These are phyloP conservation scores for Callosobruchus maculatus DNA, from an alignment of 2,888 invertebrate genomes.

Conservation along the genomic window DNA sequence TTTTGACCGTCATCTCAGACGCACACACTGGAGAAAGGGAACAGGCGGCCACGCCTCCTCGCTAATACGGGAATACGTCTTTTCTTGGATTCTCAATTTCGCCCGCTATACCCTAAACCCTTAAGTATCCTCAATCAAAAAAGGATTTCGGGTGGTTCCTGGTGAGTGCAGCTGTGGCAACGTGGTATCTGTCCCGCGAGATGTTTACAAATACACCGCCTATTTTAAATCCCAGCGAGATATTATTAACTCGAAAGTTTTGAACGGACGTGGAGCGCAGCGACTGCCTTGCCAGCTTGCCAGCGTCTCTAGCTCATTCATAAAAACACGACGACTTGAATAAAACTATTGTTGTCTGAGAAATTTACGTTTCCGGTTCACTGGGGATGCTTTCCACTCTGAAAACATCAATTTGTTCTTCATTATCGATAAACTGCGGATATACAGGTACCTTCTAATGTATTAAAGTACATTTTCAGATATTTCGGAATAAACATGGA, in stretches of 20 bases:
- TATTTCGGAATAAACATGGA: too few species aligned
- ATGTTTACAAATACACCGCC: not conserved
- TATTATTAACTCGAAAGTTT: constrained; percentile 1
- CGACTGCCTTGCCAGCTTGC: not conserved
- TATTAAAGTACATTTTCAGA: too few species aligned
- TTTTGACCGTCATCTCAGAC: too few species aligned
- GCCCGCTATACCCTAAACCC: too few species aligned
- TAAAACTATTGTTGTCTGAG: not conserved
- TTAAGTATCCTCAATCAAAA: not conserved
- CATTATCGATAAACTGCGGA: not conserved
- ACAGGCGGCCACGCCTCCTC: too few species aligned
- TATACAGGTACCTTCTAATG: too few species aligned
- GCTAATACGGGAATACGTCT: too few species aligned
- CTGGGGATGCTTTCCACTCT: not conserved
- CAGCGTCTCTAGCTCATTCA: not conserved
- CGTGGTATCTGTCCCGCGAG: not conserved
- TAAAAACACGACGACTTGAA: not conserved
- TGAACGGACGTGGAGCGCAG: not conserved
- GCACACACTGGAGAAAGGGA: too few species aligned
- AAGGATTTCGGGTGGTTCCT: not conserved
- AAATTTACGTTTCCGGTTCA: not conserved
- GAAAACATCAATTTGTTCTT: not conserved
- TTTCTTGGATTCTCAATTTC: too few species aligned
- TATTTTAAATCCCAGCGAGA: constrained; percentile 1
- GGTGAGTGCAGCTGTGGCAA: not conserved